Base-by-base conservation (phyloP, 1,140 invertebrate genomes). In the Thaumatotibia leucotreta region DNA sequence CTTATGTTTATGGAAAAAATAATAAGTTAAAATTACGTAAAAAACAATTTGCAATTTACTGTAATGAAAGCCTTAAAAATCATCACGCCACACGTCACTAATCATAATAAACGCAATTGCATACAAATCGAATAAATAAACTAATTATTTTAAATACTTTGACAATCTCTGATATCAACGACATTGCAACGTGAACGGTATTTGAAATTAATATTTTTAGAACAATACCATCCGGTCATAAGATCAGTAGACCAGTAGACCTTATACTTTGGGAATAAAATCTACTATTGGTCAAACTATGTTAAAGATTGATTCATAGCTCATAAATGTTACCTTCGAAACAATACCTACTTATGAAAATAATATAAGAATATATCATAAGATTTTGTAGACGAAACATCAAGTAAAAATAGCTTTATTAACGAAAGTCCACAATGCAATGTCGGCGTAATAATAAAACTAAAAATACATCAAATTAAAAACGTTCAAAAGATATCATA, bases 61-160 rank as follows among this genome's bases (percentile, higher is more conserved):
- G n/a, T n/a, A n/a, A n/a, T n/a, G n/a, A 63, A 4, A 33, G 17
- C 17, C 61, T 65, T 49, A 67, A 65, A 58, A 27, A 11, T 27
- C 23, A 58, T 20, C 52, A 27, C 29, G 8, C 24, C 24, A 8
- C 20, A 58, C 24, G 23, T 14, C 8, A 27, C n/a, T 58, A 45
- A 58, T 58, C 52, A 31, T 58, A 58, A 24, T 58, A 27, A 58
- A 58, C 52, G 52, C 52, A 58, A 14, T 58, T 58, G 52, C 52
- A 58, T 58, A 58, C 23, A 58, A 58, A 29, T 58, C 27, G 24
- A 58, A 58, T 58, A 58, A 58, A 58, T 58, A 58, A 29, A 58
- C 23, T 27, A 58, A 58, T 27, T 58, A 58, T 14, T 29, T 27
- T n/a, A 58, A 58, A 58, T 58, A 58, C 52, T 58, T 58, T 27